Evolutionary conservation across 2,888 invertebrate genomes (phyloP).

Genomic region (Neuroscelio doddi): DNA sequence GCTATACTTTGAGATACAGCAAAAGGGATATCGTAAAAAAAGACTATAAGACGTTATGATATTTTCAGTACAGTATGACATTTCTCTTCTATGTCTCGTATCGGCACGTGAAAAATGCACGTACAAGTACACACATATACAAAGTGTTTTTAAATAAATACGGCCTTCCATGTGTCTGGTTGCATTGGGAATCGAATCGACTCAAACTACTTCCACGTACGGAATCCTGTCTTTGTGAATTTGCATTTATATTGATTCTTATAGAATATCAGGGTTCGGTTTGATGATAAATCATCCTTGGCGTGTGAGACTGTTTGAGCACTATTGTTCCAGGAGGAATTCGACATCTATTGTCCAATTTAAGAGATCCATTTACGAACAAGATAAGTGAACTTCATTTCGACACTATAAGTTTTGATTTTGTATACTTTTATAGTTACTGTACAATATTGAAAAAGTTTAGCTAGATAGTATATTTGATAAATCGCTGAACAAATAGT

Average conservation of each 20-base stretch:
- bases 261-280: slow-evolving; percentile 30
- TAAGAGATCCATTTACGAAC: too few relatives aligned
- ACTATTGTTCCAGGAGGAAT: neutral
- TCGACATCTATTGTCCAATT: too few relatives aligned
- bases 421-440: too few relatives aligned
- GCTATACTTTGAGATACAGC: slow-evolving; percentile 36
- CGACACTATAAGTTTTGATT: too few relatives aligned
- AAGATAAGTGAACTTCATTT: neutral
- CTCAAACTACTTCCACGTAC: slow-evolving; percentile 35
- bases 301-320: neutral
- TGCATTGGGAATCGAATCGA: slow-evolving; percentile 48
- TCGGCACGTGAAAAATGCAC: slow-evolving; percentile 41
- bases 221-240: slow-evolving; percentile 29
- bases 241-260: slow-evolving; percentile 50
- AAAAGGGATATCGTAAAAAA: slow-evolving; percentile 38
- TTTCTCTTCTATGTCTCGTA: slow-evolving; percentile 21
- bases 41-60: slow-evolving; percentile 32
- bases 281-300: slow-evolving; percentile 44
- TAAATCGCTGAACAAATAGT: too few relatives aligned
- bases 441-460: too few relatives aligned
- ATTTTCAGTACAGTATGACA: slow-evolving; percentile 43
- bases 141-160: slow-evolving; percentile 46
- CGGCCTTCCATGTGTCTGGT: slow-evolving; percentile 13
- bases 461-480: too few relatives aligned
- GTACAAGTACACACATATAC: slow-evolving; percentile 25